A percentile compares a stretch with the other conserved stretches of the same genome.
phyloP scores from a whole-genome alignment of 1,140 invertebrate genomes.

The Macrobrachium rosenbergii region DNA sequence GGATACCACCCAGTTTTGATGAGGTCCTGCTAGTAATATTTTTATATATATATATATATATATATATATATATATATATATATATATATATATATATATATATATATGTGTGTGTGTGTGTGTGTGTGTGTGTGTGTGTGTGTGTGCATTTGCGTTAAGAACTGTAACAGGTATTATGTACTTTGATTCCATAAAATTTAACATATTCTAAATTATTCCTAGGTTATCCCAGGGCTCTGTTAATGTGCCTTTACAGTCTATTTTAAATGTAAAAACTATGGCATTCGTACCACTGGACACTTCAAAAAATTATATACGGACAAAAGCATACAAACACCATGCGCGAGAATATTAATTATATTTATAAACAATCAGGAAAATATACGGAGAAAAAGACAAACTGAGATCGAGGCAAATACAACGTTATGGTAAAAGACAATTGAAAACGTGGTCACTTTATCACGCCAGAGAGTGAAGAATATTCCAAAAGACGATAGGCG shows the following conservation, averaged over 20 bases:
- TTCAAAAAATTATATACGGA: no score
- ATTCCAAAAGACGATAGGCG: background rate
- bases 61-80: slow-evolving; percentile 11
- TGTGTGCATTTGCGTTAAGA: background rate
- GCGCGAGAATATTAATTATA: no score
- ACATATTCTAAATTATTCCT: no score
- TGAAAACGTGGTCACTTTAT: background rate
- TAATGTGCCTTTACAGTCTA: no score
- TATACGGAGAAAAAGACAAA: background rate
- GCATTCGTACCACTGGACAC: no score
- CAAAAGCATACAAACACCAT: no score
- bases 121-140: background rate
- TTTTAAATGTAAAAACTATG: no score
- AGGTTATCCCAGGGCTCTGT: no score
- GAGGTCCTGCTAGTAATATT: no score
- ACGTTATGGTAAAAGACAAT: background rate
- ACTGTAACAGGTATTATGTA: no score
- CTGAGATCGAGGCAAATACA: background rate
- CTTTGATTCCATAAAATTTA: no score
- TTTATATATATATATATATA: slow-evolving; percentile 1
- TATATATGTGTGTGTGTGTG: background rate
- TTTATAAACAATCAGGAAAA: background rate
- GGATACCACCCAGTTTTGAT: no score
- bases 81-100: slow-evolving; percentile 15
- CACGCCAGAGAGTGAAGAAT: background rate